Percentiles rank a stretch among this genome's conserved stretches.
These are phyloP conservation scores for Novumbra hubbsi DNA, from an alignment of 2,797 vertebrate genomes.

Conservation along the genomic window DNA sequence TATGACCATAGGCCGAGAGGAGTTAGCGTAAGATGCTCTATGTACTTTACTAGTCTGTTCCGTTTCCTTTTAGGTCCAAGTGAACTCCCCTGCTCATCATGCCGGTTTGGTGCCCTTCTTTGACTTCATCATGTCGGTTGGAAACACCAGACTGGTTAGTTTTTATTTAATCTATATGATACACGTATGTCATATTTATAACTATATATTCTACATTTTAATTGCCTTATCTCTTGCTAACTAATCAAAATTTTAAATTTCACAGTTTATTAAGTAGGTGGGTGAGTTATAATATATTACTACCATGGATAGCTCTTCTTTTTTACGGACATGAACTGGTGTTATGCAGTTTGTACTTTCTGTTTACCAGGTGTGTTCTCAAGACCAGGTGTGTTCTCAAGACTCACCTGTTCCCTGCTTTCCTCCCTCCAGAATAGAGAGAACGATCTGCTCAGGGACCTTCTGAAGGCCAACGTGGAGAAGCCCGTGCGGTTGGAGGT, in stretches of 20 bases:
- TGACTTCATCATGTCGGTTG: constrained; percentile 94
- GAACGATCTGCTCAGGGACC: constrained; percentile 86
- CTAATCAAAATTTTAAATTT: not conserved
- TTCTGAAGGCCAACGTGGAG: constrained; percentile 92
- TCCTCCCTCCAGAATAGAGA: constrained; percentile 83
- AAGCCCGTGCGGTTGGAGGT: constrained; percentile 91
- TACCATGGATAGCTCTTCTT: not conserved
- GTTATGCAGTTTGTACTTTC: not conserved
- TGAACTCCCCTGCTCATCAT: constrained; percentile 86
- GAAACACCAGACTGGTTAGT: constrained; percentile 89
- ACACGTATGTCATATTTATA: not conserved
- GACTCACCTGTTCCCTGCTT: not conserved
- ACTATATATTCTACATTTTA: not conserved
- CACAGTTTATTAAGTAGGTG: not conserved
- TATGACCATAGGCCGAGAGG: too few species aligned
- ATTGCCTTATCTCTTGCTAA: not conserved
- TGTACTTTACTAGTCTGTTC: not conserved
- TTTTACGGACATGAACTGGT: not conserved
- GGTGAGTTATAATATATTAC: not conserved
- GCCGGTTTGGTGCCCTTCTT: constrained; percentile 94
- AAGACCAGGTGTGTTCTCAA: not conserved
- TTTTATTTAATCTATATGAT: not conserved
- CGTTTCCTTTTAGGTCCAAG: constrained; percentile 79
- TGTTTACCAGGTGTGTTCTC: not conserved
- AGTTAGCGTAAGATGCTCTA: not conserved